These are phyloP conservation scores for Rhynchonycteris naso DNA, from an alignment of 2,797 vertebrate species.

Conservation along the genomic window DNA sequence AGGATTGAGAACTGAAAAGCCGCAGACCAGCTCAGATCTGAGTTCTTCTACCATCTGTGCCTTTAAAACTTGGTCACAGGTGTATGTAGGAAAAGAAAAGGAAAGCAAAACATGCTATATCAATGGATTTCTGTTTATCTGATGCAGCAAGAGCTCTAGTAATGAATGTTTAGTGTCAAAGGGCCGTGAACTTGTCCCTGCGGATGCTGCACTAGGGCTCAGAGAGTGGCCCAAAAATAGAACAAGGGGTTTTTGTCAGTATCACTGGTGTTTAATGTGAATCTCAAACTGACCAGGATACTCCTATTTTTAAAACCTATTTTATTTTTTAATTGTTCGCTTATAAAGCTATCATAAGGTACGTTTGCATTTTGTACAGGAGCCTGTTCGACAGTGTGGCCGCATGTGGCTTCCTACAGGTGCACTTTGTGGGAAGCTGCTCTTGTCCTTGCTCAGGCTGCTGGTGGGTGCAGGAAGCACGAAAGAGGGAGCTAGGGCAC, in stretches of 20 bases:
- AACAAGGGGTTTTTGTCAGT: not conserved
- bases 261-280: not conserved
- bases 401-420: not conserved
- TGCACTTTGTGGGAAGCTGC: not conserved
- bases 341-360: not conserved
- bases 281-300: not conserved
- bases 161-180: not conserved
- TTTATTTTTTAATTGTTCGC: no score
- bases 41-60: not conserved
- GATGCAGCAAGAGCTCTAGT: not conserved
- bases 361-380: not conserved
- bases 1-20: not conserved
- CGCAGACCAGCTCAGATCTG: not conserved
- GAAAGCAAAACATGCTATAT: no score
- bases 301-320: no score
- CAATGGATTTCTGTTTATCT: not conserved
- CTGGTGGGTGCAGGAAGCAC: not conserved
- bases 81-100: not conserved
- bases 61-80: not conserved
- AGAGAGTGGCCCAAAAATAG: not conserved
- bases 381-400: not conserved
- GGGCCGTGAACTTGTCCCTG: no score
- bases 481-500: no score
- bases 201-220: not conserved
- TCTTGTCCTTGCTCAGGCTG: not conserved